These are phyloP conservation scores for Ophion ventricosus DNA, from an alignment of 2,888 invertebrate species.

Conservation along the genomic window DNA sequence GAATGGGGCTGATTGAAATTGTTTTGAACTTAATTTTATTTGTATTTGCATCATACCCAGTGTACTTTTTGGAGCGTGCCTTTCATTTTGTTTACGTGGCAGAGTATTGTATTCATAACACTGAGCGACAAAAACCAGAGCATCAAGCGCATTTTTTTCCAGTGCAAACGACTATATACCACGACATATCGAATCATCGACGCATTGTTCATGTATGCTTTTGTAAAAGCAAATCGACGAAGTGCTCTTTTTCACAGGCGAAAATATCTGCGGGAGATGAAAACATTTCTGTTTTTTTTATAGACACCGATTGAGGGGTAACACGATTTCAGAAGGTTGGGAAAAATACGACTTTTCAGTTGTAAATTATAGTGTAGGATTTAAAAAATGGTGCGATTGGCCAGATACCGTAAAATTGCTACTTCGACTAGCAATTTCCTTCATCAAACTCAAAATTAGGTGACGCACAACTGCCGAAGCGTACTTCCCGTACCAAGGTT, in stretches of 20 bases:
- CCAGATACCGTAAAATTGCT: neutral
- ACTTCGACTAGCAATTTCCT: too few species aligned
- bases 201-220: neutral
- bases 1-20: too few species aligned
- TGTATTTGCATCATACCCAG: too few species aligned
- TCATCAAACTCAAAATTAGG: too few species aligned
- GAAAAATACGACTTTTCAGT: neutral
- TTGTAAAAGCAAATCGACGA: neutral
- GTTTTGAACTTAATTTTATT: too few species aligned
- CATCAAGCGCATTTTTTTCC: neutral
- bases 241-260: neutral
- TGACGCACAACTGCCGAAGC: too few species aligned
- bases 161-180: neutral
- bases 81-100: too few species aligned
- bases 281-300: neutral
- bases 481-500: neutral
- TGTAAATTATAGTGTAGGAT: neutral
- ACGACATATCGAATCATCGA: neutral
- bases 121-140: neutral
- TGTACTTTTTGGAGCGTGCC: too few species aligned
- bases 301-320: neutral
- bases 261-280: neutral
- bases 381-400: neutral
- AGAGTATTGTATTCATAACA: too few species aligned
- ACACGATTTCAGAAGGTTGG: neutral